A percentile compares a stretch with the other conserved stretches of the same genome.
These are phyloP conservation scores for Monopterus albus DNA, from an alignment of 2,113 vertebrate genomes.

Conservation along the genomic window DNA sequence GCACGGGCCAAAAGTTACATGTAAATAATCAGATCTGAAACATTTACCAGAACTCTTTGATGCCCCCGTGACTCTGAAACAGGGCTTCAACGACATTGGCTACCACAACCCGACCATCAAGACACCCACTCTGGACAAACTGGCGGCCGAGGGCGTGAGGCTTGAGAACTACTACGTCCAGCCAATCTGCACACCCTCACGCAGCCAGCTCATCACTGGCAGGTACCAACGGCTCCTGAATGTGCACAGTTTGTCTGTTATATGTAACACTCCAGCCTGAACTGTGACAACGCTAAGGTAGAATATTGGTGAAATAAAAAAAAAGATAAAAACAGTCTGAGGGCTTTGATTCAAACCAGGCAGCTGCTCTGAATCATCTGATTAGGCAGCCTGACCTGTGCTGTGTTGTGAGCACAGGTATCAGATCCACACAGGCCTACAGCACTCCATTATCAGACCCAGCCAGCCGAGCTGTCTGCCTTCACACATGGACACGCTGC, in stretches of 20 bases:
- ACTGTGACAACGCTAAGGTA: too few species aligned
- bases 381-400: too few species aligned
- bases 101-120: slow-evolving; percentile 93
- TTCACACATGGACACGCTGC: slow-evolving; percentile 88
- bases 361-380: too few species aligned
- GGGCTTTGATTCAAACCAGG: too few species aligned
- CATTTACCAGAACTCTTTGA: background rate
- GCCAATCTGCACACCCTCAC: slow-evolving; percentile 95
- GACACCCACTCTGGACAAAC: slow-evolving; percentile 92
- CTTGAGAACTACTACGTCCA: slow-evolving; percentile 98
- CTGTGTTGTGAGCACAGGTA: too few species aligned
- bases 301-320: too few species aligned
- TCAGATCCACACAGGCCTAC: slow-evolving; percentile 96
- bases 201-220: slow-evolving; percentile 95
- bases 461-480: slow-evolving; percentile 95
- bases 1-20: too few species aligned
- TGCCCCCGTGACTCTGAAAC: background rate
- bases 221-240: slow-evolving; percentile 85
- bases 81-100: slow-evolving; percentile 93
- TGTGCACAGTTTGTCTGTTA: too few species aligned
- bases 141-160: slow-evolving; percentile 93
- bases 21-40: background rate
- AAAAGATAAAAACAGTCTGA: too few species aligned
- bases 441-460: slow-evolving; percentile 96
- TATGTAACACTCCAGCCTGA: too few species aligned